These are phyloP conservation scores for Stichopus chloronotus DNA, from an alignment of 35 echinoderm and acorn worm genomes.

Conservation along the genomic window DNA sequence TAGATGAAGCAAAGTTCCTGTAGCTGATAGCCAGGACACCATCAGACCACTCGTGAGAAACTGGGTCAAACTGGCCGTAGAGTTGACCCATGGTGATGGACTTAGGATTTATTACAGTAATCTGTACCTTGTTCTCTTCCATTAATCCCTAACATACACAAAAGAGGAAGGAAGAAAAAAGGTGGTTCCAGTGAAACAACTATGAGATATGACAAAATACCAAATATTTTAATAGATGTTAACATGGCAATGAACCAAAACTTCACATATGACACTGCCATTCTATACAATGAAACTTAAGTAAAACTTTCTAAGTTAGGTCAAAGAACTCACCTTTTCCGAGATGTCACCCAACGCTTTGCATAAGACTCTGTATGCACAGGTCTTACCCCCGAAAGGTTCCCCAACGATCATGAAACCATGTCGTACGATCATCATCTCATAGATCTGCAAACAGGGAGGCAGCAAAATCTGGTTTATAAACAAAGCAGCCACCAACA, in stretches of 20 bases:
- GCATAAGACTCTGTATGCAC: slow-evolving; percentile 86
- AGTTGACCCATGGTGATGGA: slow-evolving; percentile 99
- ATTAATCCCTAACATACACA: slow-evolving; percentile 74
- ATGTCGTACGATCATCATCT: slow-evolving; percentile 99
- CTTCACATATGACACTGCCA: too few species aligned
- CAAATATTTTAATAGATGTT: not conserved
- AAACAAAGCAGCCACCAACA: not conserved
- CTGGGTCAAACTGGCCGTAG: slow-evolving; percentile 99
- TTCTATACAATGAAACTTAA: too few species aligned
- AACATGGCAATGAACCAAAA: not conserved
- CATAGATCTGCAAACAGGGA: slow-evolving; percentile 71
- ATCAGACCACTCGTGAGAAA: slow-evolving; percentile 99
- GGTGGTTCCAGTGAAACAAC: not conserved
- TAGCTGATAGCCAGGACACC: slow-evolving; percentile 97
- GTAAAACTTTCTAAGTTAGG: too few species aligned
- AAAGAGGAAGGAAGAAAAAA: not conserved
- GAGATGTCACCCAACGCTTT: slow-evolving; percentile 83
- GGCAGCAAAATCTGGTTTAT: slow-evolving; percentile 10
- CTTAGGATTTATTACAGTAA: slow-evolving; percentile 98
- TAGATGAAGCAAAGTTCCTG: slow-evolving; percentile 98
- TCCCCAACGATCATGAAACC: slow-evolving; percentile 99
- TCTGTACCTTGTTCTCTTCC: slow-evolving; percentile 98
- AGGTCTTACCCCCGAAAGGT: slow-evolving; percentile 97
- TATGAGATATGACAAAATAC: not conserved
- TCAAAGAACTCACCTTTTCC: slow-evolving; percentile 74